phyloP scores from a whole-genome alignment of 2,113 vertebrate species.

The Bubo bubo region DNA sequence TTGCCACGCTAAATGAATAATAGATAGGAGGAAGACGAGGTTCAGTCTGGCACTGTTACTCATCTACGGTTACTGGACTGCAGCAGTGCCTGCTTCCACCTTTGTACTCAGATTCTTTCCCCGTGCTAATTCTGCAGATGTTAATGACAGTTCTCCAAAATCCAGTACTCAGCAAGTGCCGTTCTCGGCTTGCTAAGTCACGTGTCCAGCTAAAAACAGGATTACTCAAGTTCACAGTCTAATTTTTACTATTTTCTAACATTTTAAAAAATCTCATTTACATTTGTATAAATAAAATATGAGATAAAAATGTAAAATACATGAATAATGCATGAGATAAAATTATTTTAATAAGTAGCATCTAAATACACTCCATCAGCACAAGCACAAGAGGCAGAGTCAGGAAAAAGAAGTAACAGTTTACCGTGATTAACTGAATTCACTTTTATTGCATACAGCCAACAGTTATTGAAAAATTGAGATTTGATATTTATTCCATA shows the following conservation, averaged over 20 bases:
- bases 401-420: not conserved
- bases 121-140: rapidly evolving
- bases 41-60: not conserved
- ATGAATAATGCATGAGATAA: not conserved
- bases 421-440: not conserved
- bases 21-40: rapidly evolving
- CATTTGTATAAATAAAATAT: not conserved
- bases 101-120: rapidly evolving
- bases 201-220: not conserved
- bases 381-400: not conserved
- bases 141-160: not conserved
- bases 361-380: not conserved
- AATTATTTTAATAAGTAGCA: not conserved
- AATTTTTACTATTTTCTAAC: not conserved
- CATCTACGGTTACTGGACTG: not conserved
- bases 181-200: not conserved
- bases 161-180: not conserved
- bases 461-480: not conserved
- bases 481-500: not conserved
- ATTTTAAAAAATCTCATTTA: not conserved
- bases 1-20: rapidly evolving
- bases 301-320: not conserved
- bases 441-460: not conserved
- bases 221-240: not conserved
- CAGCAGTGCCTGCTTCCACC: not conserved